Evolutionary conservation across 1,140 invertebrate genomes (phyloP).

Genomic region (Cherax destructor): DNA sequence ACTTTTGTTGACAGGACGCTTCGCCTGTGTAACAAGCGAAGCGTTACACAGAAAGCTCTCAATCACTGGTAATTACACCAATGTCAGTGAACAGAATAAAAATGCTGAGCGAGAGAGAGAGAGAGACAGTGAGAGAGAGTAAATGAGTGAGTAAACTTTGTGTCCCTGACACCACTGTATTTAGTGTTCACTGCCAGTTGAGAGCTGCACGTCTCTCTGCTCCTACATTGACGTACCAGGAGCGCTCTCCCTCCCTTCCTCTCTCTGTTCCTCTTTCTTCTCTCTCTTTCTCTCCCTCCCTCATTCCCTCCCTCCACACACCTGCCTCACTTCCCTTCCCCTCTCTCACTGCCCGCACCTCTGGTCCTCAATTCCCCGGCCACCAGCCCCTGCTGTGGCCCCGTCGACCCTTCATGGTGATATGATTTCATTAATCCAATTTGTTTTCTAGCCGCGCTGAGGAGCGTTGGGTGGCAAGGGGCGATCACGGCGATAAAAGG

Average conservation of each 20-base stretch:
- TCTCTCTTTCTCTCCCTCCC: conserved; percentile 4
- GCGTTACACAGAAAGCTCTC: no score
- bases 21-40: no score
- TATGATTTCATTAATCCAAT: conserved; percentile 67
- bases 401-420: conserved; percentile 48
- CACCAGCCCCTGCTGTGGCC: conserved; percentile 12
- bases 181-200: no score
- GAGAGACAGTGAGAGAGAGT: no score
- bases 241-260: not conserved
- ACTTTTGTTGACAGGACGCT: no score
- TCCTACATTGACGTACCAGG: no score
- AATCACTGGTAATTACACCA: no score
- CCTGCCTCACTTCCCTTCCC: not conserved
- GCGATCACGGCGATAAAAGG: conserved; percentile 11
- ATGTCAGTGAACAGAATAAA: no score
- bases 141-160: no score
- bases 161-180: no score
- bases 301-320: not conserved
- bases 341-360: not conserved
- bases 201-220: no score
- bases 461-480: conserved; percentile 9
- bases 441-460: conserved; percentile 46
- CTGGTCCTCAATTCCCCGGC: not conserved
- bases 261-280: not conserved
- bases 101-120: no score